Base-by-base conservation (phyloP, 2,797 vertebrate genomes). In the Bradypus variegatus region DNA sequence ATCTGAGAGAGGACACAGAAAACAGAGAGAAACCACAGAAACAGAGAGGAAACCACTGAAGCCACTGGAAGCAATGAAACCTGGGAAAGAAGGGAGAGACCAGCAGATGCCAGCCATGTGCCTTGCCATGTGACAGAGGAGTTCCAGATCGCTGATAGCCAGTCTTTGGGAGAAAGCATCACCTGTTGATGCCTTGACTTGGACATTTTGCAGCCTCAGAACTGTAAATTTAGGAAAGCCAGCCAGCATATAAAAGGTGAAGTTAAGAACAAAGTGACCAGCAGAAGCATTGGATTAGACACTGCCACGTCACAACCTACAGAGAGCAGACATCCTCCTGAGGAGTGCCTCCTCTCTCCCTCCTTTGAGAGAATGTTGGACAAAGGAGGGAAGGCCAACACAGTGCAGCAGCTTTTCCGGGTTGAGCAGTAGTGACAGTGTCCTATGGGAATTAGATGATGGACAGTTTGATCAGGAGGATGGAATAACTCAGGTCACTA, bases 381-480 rank as follows among this genome's bases (percentile, higher is more conserved):
- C 90, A 36, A 95, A 94, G 94, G 97, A 97, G 41, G 94, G 73
- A n/a, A 58, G 14, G 60, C 94, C 94, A 0, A 77, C 95, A 7
- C 96, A 90, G 9, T 91, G 92, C 48, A 97, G 98, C 29, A 97
- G 97, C 72, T 98, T 99, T 95, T 96, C 98, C 0, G 98, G 98
- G 36, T 98, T 98, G 72, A 97, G 97, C 33, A 98, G 97, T 55
- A 97, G 97, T 2, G 98, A 98, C 95, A 97, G 98, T 62, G 96
- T 97, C 90, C 95, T 99, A 69, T 98, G 98, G 75, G 98, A 99
- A 93, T 95, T 99, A 91, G 99, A 99, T 58, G 99, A 99, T 7
- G 98, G 98, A 15, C 98, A 98, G 78, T 98, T 98, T 50, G 99
- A 99, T 90, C 99, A 98, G 94, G 99, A 99, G 33, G 99, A 99